These are phyloP conservation scores for Ictidomys tridecemlineatus DNA, from an alignment of 2,113 vertebrate genomes.

Conservation along the genomic window DNA sequence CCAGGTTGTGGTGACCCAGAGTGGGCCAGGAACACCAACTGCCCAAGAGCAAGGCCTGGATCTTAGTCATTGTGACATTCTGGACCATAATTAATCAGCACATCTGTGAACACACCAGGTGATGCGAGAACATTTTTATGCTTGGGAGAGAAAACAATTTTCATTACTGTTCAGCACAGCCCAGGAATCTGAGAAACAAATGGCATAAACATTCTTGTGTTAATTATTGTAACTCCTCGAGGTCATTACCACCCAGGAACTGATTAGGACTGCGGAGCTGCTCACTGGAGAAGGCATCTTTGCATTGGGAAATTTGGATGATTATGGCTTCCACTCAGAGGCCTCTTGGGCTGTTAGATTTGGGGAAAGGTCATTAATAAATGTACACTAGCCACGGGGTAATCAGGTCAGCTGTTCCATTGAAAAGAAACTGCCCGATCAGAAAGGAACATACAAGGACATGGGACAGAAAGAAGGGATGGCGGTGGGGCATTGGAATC, in stretches of 20 bases:
- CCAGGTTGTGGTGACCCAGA: not conserved
- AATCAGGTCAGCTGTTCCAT: not conserved
- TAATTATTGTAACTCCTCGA: slow-evolving; percentile 70
- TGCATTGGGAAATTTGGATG: slow-evolving; percentile 37
- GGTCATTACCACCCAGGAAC: slow-evolving; percentile 23
- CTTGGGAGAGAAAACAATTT: slow-evolving; percentile 72
- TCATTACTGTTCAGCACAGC: slow-evolving; percentile 63
- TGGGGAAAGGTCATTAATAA: slow-evolving; percentile 48
- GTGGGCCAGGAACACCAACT: not conserved
- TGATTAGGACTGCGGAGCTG: slow-evolving; percentile 35
- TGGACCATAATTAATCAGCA: slow-evolving; percentile 55
- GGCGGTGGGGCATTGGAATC: not conserved
- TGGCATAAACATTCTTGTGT: slow-evolving; percentile 39
- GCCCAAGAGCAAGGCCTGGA: slow-evolving; percentile 4
- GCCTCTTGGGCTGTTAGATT: not conserved
- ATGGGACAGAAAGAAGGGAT: not conserved
- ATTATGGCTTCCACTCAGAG: not conserved
- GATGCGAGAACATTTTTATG: slow-evolving; percentile 29
- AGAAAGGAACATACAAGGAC: not conserved
- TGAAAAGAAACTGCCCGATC: not conserved
- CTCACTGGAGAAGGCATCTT: slow-evolving; percentile 27
- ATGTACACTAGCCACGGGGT: not conserved
- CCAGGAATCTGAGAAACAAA: slow-evolving; percentile 64
- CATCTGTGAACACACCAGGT: slow-evolving; percentile 63
- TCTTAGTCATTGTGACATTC: slow-evolving; percentile 55